phyloP scores from a whole-genome alignment of 2,797 vertebrate genomes.

The Lindbergichthys nudifrons region DNA sequence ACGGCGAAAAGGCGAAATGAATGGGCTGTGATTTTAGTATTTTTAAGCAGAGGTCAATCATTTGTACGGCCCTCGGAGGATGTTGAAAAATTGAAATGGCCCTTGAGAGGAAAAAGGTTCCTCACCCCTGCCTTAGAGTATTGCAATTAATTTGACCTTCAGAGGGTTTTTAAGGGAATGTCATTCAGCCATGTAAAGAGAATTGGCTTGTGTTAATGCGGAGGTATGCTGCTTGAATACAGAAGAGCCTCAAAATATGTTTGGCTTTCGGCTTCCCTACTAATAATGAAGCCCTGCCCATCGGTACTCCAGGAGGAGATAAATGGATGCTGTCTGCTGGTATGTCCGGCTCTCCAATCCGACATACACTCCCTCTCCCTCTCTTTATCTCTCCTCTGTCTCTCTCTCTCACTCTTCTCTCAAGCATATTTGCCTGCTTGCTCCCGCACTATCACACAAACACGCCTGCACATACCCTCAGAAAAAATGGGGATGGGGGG shows the following conservation, averaged over 20 bases:
- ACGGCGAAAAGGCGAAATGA: no score
- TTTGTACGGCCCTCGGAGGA: no score
- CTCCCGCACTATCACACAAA: conserved; percentile 68
- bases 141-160: conserved; percentile 78
- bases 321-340: conserved; percentile 77
- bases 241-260: conserved; percentile 68
- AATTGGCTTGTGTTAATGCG: conserved; percentile 80
- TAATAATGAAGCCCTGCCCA: conserved; percentile 76
- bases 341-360: conserved; percentile 71
- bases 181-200: conserved; percentile 80
- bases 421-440: conserved; percentile 66
- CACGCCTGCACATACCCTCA: conserved; percentile 56
- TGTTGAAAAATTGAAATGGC: no score
- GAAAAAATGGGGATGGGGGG: conserved; percentile 34
- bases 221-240: conserved; percentile 70
- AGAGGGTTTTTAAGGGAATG: conserved; percentile 71
- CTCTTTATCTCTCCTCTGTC: conserved; percentile 6
- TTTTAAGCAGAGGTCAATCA: no score
- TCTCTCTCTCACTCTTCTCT: conserved; percentile 34
- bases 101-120: no score
- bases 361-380: conserved; percentile 37
- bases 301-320: conserved; percentile 71
- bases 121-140: conserved; percentile 43
- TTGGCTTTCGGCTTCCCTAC: conserved; percentile 57
- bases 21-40: no score